Conservation (phyloP, 2,113 vertebrate species). For the Craseonycteris thonglongyai region DNA sequence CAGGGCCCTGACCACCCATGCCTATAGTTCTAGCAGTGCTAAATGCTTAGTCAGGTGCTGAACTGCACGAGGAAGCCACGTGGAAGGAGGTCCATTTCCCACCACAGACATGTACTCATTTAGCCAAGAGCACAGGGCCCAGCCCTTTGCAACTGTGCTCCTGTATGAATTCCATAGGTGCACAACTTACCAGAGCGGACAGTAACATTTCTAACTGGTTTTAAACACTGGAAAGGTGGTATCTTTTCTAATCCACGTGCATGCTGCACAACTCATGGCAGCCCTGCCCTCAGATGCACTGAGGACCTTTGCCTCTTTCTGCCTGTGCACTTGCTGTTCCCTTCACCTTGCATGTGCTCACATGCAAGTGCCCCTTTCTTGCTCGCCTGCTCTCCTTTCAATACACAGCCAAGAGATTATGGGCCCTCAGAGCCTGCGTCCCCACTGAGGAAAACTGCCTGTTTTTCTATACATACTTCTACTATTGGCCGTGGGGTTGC, state of each 20-base stretch:
- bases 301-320: neutral
- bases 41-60: neutral
- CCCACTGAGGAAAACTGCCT: rapidly evolving
- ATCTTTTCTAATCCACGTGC: neutral
- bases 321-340: neutral
- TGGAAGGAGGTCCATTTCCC: neutral
- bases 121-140: neutral
- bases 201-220: too few species aligned
- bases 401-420: neutral
- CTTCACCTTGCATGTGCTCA: neutral
- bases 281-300: too few species aligned
- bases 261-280: neutral
- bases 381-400: neutral
- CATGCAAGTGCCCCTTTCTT: neutral
- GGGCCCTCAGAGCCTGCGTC: neutral
- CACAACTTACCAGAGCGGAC: too few species aligned
- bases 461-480: neutral
- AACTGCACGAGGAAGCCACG: neutral
- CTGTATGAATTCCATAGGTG: neutral
- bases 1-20: neutral
- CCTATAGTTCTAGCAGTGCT: neutral
- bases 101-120: neutral
- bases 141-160: neutral
- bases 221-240: too few species aligned
- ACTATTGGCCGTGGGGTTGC: neutral